Evolutionary conservation across 2,888 invertebrate species (phyloP).

Genomic region (Mythimna lalbum): DNA sequence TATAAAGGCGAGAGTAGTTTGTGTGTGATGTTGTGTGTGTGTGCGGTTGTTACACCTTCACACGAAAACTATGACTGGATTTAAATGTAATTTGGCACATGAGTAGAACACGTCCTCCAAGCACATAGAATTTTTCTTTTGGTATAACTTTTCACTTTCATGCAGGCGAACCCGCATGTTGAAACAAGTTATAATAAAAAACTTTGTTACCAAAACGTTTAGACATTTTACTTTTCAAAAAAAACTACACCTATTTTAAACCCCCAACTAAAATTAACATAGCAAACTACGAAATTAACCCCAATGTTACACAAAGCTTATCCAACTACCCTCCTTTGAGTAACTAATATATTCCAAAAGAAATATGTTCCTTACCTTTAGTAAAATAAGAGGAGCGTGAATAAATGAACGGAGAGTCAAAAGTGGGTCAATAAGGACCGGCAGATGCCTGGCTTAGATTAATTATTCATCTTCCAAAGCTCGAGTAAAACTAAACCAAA

Average conservation of each 20-base stretch:
- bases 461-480: slow-evolving; percentile 48
- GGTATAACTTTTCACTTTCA: too few species aligned
- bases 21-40: too few species aligned
- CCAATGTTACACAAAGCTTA: not conserved
- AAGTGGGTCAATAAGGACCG: slow-evolving; percentile 55
- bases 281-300: slow-evolving; percentile 13
- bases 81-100: too few species aligned
- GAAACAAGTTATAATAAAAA: too few species aligned
- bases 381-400: slow-evolving; percentile 44
- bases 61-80: too few species aligned
- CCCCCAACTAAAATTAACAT: slow-evolving; percentile 6
- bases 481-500: slow-evolving; percentile 46
- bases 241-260: slow-evolving; percentile 9
- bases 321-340: slow-evolving; percentile 18
- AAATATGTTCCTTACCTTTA: slow-evolving; percentile 45
- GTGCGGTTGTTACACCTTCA: too few species aligned
- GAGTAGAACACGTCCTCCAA: too few species aligned
- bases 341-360: slow-evolving; percentile 40
- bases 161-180: too few species aligned
- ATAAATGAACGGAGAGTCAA: slow-evolving; percentile 56
- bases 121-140: too few species aligned
- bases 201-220: not conserved
- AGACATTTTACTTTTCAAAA: not conserved
- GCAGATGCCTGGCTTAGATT: slow-evolving; percentile 41
- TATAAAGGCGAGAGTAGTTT: too few species aligned